Base-by-base conservation (phyloP, 2,888 invertebrate genomes). In the Eupithecia centaureata region DNA sequence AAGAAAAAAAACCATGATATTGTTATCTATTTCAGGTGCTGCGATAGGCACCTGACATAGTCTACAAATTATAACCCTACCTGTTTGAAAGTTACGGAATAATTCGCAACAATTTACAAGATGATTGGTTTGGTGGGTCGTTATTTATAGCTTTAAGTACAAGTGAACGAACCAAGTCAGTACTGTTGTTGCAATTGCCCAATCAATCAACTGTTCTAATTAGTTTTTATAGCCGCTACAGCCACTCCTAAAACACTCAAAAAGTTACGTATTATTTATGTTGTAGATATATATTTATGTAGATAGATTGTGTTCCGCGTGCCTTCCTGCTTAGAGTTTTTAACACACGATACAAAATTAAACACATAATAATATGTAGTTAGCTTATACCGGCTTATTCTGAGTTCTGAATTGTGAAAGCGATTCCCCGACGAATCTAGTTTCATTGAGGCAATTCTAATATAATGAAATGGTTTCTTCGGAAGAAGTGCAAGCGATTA, bases 171-270 rank as follows among this genome's bases (percentile, higher is more conserved):
- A 52, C 32, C 61, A 15, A 18, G 62, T 47, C 47, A 22, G 47
- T 12, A 42, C 52, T 52, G 33, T 13, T 47, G 28, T 65, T 42
- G 33, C 52, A 51, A 61, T 70, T 70, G 54, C 52, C 60, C 61
- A 66, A 70, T 66, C 70, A 66, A 66, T 70, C 66, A 70, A 58
- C 61, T 28, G 65, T 52, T 66, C 63, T 61, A 63, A 70, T 61
- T 57, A 38, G 63, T 63, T 60, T 57, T 52, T 57, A 61, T 25
- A 52, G 35, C 52, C 42, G 22, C 33, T 35, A 28, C 61, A 15
- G 60, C 63, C 70, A 61, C 70, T 63, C 57, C 63, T 61, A 51
- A n/a, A 61, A 66, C 63, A 42, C 63, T 63, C 47, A 38, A 65
- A 63, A 69, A 62, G 28, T 28, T 56, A 25, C 57, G 28, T 56